phyloP scores from a whole-genome alignment of 2,113 vertebrate genomes.

The Hystrix brachyura region DNA sequence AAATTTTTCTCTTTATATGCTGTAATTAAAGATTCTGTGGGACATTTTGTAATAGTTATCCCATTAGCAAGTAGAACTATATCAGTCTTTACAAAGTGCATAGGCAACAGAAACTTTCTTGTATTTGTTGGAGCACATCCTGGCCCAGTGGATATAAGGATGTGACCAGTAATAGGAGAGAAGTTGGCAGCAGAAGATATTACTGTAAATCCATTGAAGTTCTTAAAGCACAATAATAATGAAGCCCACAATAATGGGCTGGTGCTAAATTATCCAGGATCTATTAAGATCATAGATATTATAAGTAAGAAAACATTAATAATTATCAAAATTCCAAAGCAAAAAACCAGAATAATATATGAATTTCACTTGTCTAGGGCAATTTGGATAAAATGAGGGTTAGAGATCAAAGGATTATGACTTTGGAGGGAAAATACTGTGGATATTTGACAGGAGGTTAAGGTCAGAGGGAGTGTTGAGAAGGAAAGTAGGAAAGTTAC shows the following conservation, averaged over 20 bases:
- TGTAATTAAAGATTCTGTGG: not conserved
- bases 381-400: not conserved
- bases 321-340: not conserved
- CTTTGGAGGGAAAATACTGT: not conserved
- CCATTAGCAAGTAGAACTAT: not conserved
- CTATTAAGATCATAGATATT: not conserved
- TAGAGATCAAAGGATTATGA: not conserved
- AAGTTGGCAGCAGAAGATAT: not conserved
- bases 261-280: not conserved
- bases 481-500: too few relatives aligned
- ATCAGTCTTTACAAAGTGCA: not conserved
- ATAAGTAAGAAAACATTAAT: not conserved
- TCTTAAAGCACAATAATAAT: not conserved
- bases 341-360: not conserved
- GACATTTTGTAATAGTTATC: not conserved
- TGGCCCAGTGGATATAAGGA: not conserved
- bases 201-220: too few relatives aligned
- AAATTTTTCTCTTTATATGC: not conserved
- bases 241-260: not conserved
- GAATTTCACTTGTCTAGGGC: not conserved
- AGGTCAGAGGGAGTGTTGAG: not conserved
- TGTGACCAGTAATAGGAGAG: not conserved
- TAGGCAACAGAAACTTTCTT: not conserved
- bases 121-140: too few relatives aligned
- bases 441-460: not conserved